Base-by-base conservation (phyloP, 1,140 invertebrate species). In the Cherax destructor region DNA sequence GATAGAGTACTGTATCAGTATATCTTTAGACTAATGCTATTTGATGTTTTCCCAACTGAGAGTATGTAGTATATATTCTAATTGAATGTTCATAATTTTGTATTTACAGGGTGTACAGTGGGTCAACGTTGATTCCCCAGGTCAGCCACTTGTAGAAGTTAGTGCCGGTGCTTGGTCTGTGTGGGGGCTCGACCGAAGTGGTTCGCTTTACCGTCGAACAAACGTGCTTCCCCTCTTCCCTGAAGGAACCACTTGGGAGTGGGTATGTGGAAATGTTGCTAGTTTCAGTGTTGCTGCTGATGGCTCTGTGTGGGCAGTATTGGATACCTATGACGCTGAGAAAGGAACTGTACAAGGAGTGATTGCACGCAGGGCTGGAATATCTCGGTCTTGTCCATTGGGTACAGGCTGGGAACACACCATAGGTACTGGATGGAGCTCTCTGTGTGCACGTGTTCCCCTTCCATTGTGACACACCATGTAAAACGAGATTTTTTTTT, bases 361-460 rank as follows among this genome's bases (percentile, higher is more conserved):
- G n/a, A 94, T 98, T 18, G 96, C 96, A 88, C 95, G 96, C 83
- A 95, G 97, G 77, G 95, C 96, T 89, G 97, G 97, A 11, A 96
- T 98, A 41, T 96, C 96, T 4, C 94, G 95, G 30, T 95, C 96
- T 50, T 96, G 96, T 95, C 96, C 96, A 10, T 95, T 95, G 56
- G 97, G 97, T 72, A 96, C 96, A 65, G 96, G 96, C 49, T 98
- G 97, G 97, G 96, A 96, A 92, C 95, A 95, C 41, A 96, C 96
- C 5, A 96, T 97, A 93, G 95, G 96, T 81, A 97, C 97, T 94
- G 95, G 95, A 4, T 93, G 93, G 93, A 92, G 86, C 49, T 49
- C 81, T 11, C 69, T 93, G 47, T 88, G 79, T 87, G 84, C 89
- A 16, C 88, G 85, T 21, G 78, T 88, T 30, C 61, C 81, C 21